Evolutionary conservation across 2,888 invertebrate genomes (phyloP).

Genomic region (Drosophila eohydei): DNA sequence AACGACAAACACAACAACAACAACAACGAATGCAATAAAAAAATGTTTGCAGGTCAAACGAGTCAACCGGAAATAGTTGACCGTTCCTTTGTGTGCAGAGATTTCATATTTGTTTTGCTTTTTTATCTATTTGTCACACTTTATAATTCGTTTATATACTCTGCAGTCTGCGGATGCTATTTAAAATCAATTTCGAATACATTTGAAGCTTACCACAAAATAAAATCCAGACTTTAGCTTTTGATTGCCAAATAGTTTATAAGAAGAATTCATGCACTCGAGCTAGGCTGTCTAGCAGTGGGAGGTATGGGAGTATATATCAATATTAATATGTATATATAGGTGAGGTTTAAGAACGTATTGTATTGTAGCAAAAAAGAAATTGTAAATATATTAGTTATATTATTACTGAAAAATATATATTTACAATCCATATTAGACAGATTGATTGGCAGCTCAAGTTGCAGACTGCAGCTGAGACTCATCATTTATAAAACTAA

Average conservation of each 20-base stretch:
- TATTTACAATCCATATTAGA: neutral
- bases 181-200: slow-evolving; percentile 15
- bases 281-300: neutral
- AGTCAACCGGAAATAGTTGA: slow-evolving; percentile 45
- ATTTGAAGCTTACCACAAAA: neutral
- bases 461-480: too few relatives aligned
- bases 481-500: neutral
- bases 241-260: neutral
- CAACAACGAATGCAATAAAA: slow-evolving; percentile 1
- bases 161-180: neutral
- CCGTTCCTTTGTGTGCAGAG: slow-evolving; percentile 16
- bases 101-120: neutral
- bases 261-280: neutral
- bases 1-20: slow-evolving; percentile 2
- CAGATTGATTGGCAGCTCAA: neutral
- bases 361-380: too few relatives aligned
- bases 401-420: neutral
- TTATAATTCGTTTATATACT: slow-evolving; percentile 18
- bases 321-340: too few relatives aligned
- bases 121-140: slow-evolving; percentile 27
- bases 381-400: too few relatives aligned
- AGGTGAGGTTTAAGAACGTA: too few relatives aligned
- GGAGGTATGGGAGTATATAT: too few relatives aligned
- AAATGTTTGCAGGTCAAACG: slow-evolving; percentile 17
- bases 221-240: neutral